A percentile compares a stretch with the other conserved stretches of the same genome.
Conservation (phyloP, 2,113 vertebrate species). For the Alligator sinensis region DNA sequence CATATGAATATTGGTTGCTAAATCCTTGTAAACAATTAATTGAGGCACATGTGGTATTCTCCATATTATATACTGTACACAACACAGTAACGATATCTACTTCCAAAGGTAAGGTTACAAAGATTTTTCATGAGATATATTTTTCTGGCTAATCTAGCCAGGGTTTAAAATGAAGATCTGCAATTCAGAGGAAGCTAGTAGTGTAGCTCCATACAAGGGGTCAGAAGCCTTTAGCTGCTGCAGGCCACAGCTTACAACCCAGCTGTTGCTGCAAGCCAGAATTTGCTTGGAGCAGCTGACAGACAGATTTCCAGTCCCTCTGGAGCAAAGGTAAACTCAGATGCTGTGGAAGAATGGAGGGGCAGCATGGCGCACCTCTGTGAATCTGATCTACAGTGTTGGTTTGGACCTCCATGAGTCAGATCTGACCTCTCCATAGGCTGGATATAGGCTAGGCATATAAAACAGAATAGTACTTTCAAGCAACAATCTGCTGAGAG, state of each 20-base stretch:
- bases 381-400: too few relatives aligned
- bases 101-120: constrained; percentile 7
- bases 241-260: too few relatives aligned
- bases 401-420: too few relatives aligned
- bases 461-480: neutral
- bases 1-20: neutral
- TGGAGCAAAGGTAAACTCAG: too few relatives aligned
- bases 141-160: neutral
- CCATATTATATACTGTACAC: neutral
- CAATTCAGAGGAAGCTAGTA: neutral
- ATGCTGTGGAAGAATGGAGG: too few relatives aligned
- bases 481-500: neutral
- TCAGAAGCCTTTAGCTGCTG: neutral
- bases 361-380: too few relatives aligned
- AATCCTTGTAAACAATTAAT: neutral
- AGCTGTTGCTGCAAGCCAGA: too few relatives aligned
- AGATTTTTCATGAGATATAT: neutral
- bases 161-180: neutral
- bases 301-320: too few relatives aligned
- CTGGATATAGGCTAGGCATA: neutral
- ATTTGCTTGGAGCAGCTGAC: too few relatives aligned
- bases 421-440: too few relatives aligned
- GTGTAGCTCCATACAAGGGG: neutral
- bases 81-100: neutral
- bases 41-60: neutral